Conservation (phyloP, 2,888 invertebrate species). For the Rotaria socialis region DNA sequence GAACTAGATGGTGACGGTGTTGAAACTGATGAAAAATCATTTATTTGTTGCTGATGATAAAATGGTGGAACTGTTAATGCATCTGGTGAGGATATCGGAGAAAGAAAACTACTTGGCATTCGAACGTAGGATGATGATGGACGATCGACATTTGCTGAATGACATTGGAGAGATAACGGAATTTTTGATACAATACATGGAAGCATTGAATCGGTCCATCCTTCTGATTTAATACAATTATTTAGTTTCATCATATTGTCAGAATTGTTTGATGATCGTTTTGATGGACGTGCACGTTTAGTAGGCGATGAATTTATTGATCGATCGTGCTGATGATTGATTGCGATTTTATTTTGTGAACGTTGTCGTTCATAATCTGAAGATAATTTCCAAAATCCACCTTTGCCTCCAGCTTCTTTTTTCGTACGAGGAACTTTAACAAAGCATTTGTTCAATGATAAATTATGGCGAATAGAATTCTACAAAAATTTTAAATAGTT, state of each 20-base stretch:
- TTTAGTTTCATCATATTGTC: not conserved
- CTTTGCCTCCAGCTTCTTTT: constrained; percentile 79
- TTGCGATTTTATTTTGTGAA: not conserved
- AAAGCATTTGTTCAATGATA: constrained; percentile 85
- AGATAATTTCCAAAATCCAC: constrained; percentile 87
- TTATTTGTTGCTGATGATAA: constrained; percentile 12
- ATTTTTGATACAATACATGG: not conserved
- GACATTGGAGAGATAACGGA: not conserved
- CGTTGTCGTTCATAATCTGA: constrained; percentile 58
- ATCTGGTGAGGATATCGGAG: constrained; percentile 27
- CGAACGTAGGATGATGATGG: not conserved
- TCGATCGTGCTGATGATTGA: not conserved
- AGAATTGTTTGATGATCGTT: not conserved
- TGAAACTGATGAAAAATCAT: not conserved
- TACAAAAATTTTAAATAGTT: constrained; percentile 53
- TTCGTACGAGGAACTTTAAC: constrained; percentile 80
- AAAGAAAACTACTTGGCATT: constrained; percentile 7
- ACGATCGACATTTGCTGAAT: not conserved
- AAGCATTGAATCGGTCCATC: not conserved
- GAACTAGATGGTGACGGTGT: not conserved
- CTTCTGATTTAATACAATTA: not conserved
- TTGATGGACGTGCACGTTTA: not conserved
- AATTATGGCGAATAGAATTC: constrained; percentile 86
- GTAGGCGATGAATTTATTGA: not conserved
- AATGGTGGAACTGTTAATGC: not conserved